phyloP scores from a whole-genome alignment of 2,113 vertebrate species.

The Mormyrus lacerda region DNA sequence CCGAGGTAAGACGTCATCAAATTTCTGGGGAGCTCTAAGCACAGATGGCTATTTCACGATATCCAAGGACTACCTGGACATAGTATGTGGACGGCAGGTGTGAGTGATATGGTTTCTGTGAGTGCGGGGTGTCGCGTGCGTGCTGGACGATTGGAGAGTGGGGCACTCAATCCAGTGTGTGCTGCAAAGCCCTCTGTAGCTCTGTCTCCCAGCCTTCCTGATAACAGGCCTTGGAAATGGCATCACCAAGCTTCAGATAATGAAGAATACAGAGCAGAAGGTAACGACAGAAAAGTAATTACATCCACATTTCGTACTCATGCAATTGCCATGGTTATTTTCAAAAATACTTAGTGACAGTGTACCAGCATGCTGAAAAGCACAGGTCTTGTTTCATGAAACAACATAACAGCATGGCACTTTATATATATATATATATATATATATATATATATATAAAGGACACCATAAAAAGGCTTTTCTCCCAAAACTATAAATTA shows the following conservation, averaged over 20 bases:
- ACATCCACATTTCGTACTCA: neutral
- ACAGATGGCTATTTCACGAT: constrained; percentile 93
- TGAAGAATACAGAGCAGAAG: neutral
- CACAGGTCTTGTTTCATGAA: neutral
- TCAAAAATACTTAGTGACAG: neutral
- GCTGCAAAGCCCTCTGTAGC: neutral
- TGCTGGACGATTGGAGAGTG: neutral
- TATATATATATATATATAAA: neutral
- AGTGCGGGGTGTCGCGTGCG: too few relatives aligned
- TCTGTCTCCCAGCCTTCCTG: neutral
- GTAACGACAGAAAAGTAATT: neutral
- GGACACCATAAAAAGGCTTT: neutral
- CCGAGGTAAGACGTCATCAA: constrained; percentile 91
- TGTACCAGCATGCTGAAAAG: neutral
- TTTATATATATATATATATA: neutral
- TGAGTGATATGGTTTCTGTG: constrained; percentile 58
- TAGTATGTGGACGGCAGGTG: constrained; percentile 86
- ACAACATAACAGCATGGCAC: constrained; percentile 4
- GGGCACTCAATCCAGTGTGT: neutral
- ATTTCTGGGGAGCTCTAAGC: constrained; percentile 94
- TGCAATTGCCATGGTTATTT: neutral
- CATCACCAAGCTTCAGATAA: neutral
- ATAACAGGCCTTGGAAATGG: neutral
- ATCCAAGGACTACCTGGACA: constrained; percentile 93
- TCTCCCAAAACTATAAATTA: constrained; percentile 13